Conservation (phyloP, 2,113 vertebrate genomes). For the Ceuthmochares aereus region DNA sequence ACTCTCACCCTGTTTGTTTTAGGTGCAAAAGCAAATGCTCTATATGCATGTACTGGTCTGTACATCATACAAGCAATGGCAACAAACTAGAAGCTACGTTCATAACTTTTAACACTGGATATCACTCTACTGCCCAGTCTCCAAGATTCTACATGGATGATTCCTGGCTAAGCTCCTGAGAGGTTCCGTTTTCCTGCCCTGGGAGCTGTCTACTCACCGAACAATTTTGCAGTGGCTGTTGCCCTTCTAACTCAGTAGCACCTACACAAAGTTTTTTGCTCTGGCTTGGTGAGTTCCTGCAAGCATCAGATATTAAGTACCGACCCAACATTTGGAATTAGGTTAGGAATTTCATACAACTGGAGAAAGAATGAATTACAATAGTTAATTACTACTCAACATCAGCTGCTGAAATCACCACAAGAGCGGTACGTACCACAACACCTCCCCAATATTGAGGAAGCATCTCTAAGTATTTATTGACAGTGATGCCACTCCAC, state of each 20-base stretch:
- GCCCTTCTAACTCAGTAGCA: not conserved
- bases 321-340: not conserved
- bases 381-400: not conserved
- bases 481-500: not conserved
- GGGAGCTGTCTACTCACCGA: not conserved
- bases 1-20: not conserved
- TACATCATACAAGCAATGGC: not conserved
- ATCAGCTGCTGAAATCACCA: not conserved
- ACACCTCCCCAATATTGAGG: rapidly evolving
- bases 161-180: not conserved
- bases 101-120: not conserved
- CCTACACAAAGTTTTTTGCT: not conserved
- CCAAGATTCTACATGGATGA: not conserved
- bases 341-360: not conserved
- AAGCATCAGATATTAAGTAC: not conserved
- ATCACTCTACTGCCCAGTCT: not conserved
- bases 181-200: not conserved
- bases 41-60: not conserved
- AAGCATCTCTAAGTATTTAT: not conserved
- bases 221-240: not conserved
- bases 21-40: not conserved
- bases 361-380: not conserved
- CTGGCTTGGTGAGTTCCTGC: not conserved
- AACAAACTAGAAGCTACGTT: not conserved
- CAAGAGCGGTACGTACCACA: rapidly evolving